Conservation (phyloP, 2,113 vertebrate species). For the Trichechus manatus region DNA sequence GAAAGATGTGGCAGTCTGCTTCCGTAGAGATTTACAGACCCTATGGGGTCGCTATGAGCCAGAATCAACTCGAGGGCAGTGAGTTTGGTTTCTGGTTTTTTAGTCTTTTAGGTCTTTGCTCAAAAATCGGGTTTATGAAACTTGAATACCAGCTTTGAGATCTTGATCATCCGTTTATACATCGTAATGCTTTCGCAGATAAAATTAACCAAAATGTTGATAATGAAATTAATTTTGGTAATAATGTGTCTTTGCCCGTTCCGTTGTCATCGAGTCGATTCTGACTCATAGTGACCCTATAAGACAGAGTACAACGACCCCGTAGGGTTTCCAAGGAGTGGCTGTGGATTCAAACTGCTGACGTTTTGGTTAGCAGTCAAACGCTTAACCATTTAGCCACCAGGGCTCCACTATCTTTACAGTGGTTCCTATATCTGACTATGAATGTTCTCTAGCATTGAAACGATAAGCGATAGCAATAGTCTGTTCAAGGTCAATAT, state of each 20-base stretch:
- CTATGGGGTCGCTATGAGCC: no score
- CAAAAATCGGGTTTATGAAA: slow-evolving; percentile 11
- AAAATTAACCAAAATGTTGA: not conserved
- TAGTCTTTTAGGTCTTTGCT: not conserved
- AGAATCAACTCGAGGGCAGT: no score
- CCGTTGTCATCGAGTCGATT: no score
- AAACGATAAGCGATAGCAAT: not conserved
- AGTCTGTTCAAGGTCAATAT: not conserved
- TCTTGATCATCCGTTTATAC: not conserved
- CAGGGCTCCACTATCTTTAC: not conserved
- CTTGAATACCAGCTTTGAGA: not conserved
- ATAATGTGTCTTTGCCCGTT: not conserved
- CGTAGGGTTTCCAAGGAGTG: no score
- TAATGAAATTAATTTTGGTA: not conserved
- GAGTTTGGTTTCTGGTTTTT: no score
- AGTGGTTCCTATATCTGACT: not conserved
- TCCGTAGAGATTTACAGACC: no score
- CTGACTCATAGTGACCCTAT: no score
- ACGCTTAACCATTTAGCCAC: no score
- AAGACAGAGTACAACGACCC: no score
- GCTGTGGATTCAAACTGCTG: no score
- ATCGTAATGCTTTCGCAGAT: not conserved
- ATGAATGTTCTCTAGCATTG: not conserved
- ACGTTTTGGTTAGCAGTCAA: no score
- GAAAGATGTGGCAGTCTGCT: no score